These are phyloP conservation scores for Argyrosomus regius DNA, from an alignment of 2,797 vertebrate species.

Conservation along the genomic window DNA sequence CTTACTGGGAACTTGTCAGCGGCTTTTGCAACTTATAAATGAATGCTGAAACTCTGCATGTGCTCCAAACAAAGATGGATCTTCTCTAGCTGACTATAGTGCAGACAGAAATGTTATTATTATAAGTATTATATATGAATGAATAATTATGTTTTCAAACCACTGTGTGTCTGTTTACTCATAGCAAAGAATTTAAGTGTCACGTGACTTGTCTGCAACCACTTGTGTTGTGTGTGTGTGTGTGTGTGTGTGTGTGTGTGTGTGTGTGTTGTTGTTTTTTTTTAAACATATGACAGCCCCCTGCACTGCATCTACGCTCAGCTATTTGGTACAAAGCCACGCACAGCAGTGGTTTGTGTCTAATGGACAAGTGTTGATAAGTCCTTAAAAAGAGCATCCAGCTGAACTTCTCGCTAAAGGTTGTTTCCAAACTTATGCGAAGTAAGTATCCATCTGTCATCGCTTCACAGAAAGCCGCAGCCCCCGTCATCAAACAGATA, in stretches of 20 bases:
- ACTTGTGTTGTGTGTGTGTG: conserved; percentile 21
- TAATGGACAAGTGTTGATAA: conserved; percentile 73
- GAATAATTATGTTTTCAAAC: conserved; percentile 17
- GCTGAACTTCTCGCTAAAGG: conserved; percentile 52
- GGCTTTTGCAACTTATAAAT: conserved; percentile 45
- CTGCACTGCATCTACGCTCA: conserved; percentile 61
- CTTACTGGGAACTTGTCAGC: conserved; percentile 48
- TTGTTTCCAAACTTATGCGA: conserved; percentile 66
- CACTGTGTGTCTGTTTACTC: conserved; percentile 33
- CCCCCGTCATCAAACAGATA: conserved; percentile 34
- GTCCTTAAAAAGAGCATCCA: conserved; percentile 62
- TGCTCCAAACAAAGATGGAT: conserved; percentile 5
- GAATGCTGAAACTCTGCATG: conserved; percentile 17
- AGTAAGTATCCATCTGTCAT: conserved; percentile 67
- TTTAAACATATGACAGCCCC: conserved; percentile 54
- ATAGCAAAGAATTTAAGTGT: conserved; percentile 30
- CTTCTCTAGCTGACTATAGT: not conserved
- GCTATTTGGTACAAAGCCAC: conserved; percentile 64
- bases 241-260: not conserved
- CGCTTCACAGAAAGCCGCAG: conserved; percentile 41
- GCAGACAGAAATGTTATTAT: not conserved
- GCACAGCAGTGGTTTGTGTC: conserved; percentile 67
- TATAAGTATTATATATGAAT: conserved; percentile 7
- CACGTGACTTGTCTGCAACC: conserved; percentile 39
- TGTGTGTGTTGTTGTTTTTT: not conserved